These are phyloP conservation scores for Alloscopus bannaensis DNA, from an alignment of 2,888 invertebrate species.

Conservation along the genomic window DNA sequence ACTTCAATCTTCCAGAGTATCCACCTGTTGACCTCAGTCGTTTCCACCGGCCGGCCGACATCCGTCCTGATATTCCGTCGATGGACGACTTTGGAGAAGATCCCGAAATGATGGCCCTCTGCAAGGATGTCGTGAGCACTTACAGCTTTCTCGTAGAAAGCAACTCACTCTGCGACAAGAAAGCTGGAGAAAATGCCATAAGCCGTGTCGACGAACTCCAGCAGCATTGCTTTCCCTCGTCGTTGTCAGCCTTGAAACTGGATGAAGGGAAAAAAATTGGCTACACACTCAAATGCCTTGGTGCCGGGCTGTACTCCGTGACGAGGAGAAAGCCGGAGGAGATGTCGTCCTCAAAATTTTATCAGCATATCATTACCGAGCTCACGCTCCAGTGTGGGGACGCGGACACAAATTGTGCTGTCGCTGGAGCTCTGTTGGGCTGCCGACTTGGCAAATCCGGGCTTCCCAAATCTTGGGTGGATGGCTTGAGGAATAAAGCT, in stretches of 20 bases:
- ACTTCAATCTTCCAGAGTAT: slow-evolving; percentile 28
- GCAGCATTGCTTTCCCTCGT: slow-evolving; percentile 49
- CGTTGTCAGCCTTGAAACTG: slow-evolving; percentile 49
- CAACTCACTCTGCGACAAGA: slow-evolving; percentile 9
- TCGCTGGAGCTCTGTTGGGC: slow-evolving; percentile 65
- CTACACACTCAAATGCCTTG: slow-evolving; percentile 65
- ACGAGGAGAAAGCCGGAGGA: slow-evolving; percentile 44
- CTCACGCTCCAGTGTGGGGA: slow-evolving; percentile 62
- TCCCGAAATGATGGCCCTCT: slow-evolving; percentile 26
- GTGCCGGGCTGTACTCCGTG: slow-evolving; percentile 45
- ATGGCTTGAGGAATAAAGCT: slow-evolving; percentile 42
- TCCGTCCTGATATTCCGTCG: slow-evolving; percentile 22
- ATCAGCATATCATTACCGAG: slow-evolving; percentile 56
- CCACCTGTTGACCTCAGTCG: slow-evolving; percentile 1
- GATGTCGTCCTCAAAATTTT: slow-evolving; percentile 42
- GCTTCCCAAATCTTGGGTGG: slow-evolving; percentile 58
- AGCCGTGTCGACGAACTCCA: slow-evolving; percentile 48
- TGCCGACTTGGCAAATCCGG: slow-evolving; percentile 50
- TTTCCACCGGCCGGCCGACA: slow-evolving; percentile 23
- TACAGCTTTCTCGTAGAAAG: slow-evolving; percentile 42
- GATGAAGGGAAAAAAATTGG: slow-evolving; percentile 53
- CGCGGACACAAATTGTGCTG: slow-evolving; percentile 66
- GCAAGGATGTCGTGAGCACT: slow-evolving; percentile 29
- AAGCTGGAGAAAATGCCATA: not conserved
- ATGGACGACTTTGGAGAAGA: slow-evolving; percentile 39